Percentiles rank a stretch among this genome's conserved stretches.
Conservation (phyloP, 2,797 vertebrate species). For the Liasis olivaceus region DNA sequence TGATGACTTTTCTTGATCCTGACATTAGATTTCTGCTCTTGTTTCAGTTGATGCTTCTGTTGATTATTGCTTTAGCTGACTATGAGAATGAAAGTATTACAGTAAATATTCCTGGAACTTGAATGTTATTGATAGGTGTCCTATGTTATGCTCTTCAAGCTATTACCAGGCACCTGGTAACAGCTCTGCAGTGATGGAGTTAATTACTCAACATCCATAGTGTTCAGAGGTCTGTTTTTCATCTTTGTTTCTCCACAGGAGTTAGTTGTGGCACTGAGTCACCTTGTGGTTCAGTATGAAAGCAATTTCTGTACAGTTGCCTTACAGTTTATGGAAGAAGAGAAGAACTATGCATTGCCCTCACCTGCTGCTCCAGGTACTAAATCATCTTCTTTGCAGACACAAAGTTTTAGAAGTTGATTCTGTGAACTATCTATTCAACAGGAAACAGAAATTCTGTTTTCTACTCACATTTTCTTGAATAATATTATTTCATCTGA, state of each 20-base stretch:
- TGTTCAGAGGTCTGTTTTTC: not conserved
- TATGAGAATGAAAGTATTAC: not conserved
- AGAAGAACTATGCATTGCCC: conserved; percentile 91
- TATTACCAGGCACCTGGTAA: not conserved
- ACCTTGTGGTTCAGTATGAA: conserved; percentile 95
- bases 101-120: not conserved
- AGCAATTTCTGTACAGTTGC: conserved; percentile 98
- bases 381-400: not conserved
- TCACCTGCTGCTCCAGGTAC: conserved; percentile 89
- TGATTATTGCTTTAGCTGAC: not conserved
- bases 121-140: not conserved
- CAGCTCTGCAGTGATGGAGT: not conserved
- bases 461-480: not conserved
- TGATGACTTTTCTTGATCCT: not conserved
- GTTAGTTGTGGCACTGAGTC: conserved; percentile 95
- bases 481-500: not conserved
- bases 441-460: fast-evolving
- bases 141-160: not conserved
- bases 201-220: fast-evolving
- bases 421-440: not conserved
- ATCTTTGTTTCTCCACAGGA: conserved; percentile 76
- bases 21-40: not conserved
- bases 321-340: conserved; percentile 97
- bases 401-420: not conserved
- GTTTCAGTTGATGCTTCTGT: not conserved